Percentiles rank a stretch among this genome's conserved stretches.
Evolutionary conservation across 2,797 vertebrate genomes (phyloP).

Genomic region (Pteropus rufus): DNA sequence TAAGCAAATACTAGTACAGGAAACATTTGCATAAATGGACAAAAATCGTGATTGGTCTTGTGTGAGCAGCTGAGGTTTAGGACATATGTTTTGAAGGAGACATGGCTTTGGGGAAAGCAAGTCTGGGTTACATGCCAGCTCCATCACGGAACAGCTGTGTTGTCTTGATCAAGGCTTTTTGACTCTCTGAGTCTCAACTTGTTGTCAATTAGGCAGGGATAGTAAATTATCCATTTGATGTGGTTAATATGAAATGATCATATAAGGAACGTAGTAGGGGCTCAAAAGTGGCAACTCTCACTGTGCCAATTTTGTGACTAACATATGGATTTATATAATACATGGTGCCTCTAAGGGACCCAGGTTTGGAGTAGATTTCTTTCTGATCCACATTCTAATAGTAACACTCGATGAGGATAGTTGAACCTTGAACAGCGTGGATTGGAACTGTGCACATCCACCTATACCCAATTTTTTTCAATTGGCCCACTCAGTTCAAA

Average conservation of each 20-base stretch:
- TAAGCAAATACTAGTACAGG: background rate
- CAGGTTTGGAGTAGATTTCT: background rate
- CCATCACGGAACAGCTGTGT: accelerated
- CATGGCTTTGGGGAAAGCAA: background rate
- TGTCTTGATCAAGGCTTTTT: background rate
- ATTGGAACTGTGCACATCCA: background rate
- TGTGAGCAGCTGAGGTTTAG: background rate
- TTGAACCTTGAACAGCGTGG: background rate
- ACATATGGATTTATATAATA: background rate
- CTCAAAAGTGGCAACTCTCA: background rate
- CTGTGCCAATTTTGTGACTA: background rate
- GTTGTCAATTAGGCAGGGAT: background rate
- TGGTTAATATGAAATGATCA: background rate
- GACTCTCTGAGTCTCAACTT: background rate
- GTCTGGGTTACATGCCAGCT: background rate
- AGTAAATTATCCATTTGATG: background rate
- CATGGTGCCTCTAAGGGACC: background rate
- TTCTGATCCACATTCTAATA: background rate
- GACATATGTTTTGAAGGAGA: background rate
- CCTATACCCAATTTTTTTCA: background rate
- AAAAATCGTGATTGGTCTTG: no score
- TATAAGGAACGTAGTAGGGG: background rate
- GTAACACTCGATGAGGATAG: background rate
- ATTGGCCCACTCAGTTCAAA: background rate
- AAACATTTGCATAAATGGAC: background rate